A percentile compares a stretch with the other conserved stretches of the same genome.
Evolutionary conservation across 92 coral and sea anemone genomes (phyloP).

Genomic region (Umimayanthus chanpuru): DNA sequence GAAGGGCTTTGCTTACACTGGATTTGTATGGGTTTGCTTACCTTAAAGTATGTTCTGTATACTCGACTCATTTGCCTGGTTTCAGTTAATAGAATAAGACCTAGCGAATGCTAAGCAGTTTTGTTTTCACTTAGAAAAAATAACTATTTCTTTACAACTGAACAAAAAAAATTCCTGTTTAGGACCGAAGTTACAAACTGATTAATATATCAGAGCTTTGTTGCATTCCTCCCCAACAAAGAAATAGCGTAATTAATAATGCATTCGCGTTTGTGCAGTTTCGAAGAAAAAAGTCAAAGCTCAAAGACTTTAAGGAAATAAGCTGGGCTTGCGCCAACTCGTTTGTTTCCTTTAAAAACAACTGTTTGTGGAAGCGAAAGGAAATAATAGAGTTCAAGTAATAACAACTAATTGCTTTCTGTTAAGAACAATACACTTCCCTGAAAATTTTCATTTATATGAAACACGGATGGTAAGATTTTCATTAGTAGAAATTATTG

Average conservation of each 20-base stretch:
- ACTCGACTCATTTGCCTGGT: not conserved
- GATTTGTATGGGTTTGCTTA: slow-evolving; percentile 3
- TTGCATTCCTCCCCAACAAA: slow-evolving; percentile 12
- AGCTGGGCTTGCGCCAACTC: not conserved
- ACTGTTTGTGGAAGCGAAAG: not conserved
- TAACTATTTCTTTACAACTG: not conserved
- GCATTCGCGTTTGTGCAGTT: not conserved
- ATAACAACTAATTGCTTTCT: not conserved
- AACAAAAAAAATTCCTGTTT: not conserved
- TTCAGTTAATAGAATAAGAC: not conserved
- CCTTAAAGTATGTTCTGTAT: not conserved
- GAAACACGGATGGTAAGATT: slow-evolving; percentile 3
- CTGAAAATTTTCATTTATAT: not conserved
- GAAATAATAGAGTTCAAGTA: not conserved
- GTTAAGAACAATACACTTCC: not conserved
- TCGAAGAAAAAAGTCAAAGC: not conserved
- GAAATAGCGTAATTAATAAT: not conserved
- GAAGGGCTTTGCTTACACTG: slow-evolving; percentile 13
- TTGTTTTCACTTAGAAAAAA: not conserved
- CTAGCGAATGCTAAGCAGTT: not conserved
- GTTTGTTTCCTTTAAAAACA: not conserved
- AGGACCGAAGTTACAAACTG: not conserved
- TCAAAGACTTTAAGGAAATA: not conserved
- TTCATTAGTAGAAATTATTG: not conserved
- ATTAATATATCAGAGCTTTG: slow-evolving; percentile 19